A percentile compares a stretch with the other conserved stretches of the same genome.
phyloP scores from a whole-genome alignment of 2,113 vertebrate species.

The Cinclus mexicanus region DNA sequence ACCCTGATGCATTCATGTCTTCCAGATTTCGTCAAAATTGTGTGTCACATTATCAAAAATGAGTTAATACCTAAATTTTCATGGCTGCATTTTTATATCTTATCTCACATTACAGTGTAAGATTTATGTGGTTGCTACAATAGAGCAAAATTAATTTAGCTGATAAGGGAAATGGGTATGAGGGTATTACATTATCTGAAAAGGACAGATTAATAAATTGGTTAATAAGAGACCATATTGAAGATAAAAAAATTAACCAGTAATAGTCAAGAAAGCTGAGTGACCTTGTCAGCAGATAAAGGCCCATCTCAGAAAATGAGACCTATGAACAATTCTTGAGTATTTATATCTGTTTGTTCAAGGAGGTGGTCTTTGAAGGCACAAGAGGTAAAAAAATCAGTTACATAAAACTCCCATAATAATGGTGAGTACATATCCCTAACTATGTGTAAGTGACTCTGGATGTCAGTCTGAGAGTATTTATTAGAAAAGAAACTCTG shows the following conservation, averaged over 20 bases:
- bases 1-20: not conserved
- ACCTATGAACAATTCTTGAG: not conserved
- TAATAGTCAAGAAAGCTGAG: not conserved
- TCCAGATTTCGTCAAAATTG: not conserved
- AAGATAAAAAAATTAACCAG: not conserved
- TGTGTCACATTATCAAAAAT: not conserved
- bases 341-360: not conserved
- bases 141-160: not conserved
- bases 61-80: not conserved
- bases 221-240: not conserved
- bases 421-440: not conserved
- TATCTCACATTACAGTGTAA: not conserved
- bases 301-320: not conserved
- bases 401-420: not conserved
- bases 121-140: not conserved
- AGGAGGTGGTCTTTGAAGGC: not conserved
- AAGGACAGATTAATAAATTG: not conserved
- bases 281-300: not conserved
- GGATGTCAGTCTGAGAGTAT: not conserved
- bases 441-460: not conserved
- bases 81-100: not conserved
- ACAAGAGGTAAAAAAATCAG: not conserved
- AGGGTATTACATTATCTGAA: not conserved
- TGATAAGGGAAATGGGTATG: not conserved
- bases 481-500: not conserved